These are phyloP conservation scores for Cynaeus angustus DNA, from an alignment of 2,888 invertebrate genomes.

Conservation along the genomic window DNA sequence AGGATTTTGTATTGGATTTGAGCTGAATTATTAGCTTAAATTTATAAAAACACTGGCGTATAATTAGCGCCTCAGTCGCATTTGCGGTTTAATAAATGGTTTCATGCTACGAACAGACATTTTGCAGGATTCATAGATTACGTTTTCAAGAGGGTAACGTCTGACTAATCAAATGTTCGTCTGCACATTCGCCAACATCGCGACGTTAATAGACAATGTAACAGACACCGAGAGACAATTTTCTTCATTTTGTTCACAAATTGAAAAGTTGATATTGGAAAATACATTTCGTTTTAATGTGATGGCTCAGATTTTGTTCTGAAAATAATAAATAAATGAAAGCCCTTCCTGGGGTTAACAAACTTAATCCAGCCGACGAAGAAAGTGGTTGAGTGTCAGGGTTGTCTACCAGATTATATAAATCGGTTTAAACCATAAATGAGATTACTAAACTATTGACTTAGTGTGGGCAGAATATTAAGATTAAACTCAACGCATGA, in stretches of 20 bases:
- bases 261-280: constrained; percentile 23
- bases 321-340: constrained; percentile 1
- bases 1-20: too few species aligned
- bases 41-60: not conserved
- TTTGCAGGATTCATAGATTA: constrained; percentile 47
- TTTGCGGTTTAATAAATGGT: constrained; percentile 15
- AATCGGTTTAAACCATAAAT: constrained; percentile 37
- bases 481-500: not conserved
- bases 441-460: constrained; percentile 31
- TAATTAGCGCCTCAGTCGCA: not conserved
- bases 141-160: constrained; percentile 40
- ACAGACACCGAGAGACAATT: constrained; percentile 37
- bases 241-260: constrained; percentile 17
- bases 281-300: constrained; percentile 9
- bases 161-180: constrained; percentile 30
- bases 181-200: constrained; percentile 31
- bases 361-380: constrained; percentile 18
- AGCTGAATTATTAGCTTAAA: not conserved
- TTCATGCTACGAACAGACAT: constrained; percentile 24
- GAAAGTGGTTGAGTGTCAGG: constrained; percentile 25
- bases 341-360: constrained; percentile 15
- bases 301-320: not conserved
- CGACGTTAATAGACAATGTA: constrained; percentile 38
- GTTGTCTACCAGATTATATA: constrained; percentile 31
- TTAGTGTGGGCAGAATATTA: not conserved